Conservation (phyloP, 2,797 vertebrate species). For the Lithobates sylvaticus region DNA sequence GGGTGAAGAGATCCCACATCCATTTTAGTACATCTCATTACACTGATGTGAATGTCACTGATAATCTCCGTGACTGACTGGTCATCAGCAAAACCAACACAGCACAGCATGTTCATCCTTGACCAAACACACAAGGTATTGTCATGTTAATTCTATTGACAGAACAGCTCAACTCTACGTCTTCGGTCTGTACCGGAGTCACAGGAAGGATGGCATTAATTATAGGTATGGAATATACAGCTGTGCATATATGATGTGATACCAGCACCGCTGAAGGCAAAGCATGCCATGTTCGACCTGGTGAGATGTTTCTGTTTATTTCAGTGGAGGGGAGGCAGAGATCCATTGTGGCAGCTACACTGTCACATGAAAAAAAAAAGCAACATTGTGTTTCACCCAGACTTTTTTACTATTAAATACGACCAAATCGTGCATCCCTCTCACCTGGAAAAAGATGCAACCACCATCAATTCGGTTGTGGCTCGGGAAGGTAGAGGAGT, state of each 20-base stretch:
- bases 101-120: background rate
- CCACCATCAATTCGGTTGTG: too few species aligned
- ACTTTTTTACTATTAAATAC: too few species aligned
- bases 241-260: background rate
- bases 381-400: too few species aligned
- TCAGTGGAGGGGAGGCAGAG: too few species aligned
- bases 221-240: background rate
- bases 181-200: background rate
- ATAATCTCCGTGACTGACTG: background rate
- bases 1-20: background rate
- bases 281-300: too few species aligned
- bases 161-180: background rate
- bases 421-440: too few species aligned
- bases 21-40: background rate
- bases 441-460: too few species aligned
- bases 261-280: background rate
- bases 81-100: background rate
- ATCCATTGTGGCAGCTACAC: too few species aligned
- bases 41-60: background rate
- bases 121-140: background rate
- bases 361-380: too few species aligned
- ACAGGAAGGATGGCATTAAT: background rate
- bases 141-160: background rate
- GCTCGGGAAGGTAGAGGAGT: too few species aligned
- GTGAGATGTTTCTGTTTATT: background rate